Percentiles rank a stretch among this genome's conserved stretches.
Conservation (phyloP, 1,140 invertebrate genomes). For the Myzus persicae region DNA sequence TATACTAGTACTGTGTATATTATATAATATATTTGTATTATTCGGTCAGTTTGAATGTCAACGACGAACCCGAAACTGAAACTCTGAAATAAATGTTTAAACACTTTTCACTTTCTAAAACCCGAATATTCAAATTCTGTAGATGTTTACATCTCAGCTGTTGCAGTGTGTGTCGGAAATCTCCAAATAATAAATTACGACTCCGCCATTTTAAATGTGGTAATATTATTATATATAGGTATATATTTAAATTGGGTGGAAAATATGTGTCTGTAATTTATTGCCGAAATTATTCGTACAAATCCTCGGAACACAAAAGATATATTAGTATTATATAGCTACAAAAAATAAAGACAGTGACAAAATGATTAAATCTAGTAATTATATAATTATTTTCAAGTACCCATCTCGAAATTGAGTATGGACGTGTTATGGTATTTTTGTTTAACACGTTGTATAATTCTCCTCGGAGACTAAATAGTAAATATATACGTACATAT, state of each 20-base stretch:
- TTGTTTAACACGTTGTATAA: neutral
- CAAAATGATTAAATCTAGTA: neutral
- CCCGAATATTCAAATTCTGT: neutral
- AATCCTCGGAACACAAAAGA: too few relatives aligned
- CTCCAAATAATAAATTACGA: neutral
- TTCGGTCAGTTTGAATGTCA: neutral
- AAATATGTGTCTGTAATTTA: too few relatives aligned
- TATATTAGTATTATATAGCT: too few relatives aligned
- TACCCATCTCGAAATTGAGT: neutral
- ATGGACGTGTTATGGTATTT: neutral
- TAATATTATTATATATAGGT: neutral
- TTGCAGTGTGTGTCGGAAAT: neutral
- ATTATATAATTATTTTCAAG: too few relatives aligned
- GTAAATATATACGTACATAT: too few relatives aligned
- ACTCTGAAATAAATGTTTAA: neutral
- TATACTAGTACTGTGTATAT: neutral
- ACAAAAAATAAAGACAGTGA: neutral
- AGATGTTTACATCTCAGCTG: neutral
- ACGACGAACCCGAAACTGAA: neutral
- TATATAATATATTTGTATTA: neutral
- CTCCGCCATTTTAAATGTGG: neutral
- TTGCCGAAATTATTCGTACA: too few relatives aligned
- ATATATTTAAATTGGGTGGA: too few relatives aligned
- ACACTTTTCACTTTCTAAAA: neutral
- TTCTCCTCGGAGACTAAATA: neutral